Evolutionary conservation across 2,113 vertebrate genomes (phyloP).

Genomic region (Sigmodon hispidus): DNA sequence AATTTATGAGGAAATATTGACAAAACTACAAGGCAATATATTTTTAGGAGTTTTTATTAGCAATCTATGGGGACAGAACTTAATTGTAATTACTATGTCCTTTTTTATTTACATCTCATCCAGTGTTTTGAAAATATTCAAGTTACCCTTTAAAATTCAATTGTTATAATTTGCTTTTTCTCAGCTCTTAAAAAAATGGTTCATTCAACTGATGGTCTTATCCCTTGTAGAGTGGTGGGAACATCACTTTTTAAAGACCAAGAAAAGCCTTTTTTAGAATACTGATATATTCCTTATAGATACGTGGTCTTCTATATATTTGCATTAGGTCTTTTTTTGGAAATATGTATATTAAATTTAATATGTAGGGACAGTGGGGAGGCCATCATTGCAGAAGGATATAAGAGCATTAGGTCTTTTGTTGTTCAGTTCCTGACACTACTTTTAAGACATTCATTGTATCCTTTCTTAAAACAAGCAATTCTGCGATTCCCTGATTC

Average conservation of each 20-base stretch:
- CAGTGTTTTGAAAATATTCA: conserved; percentile 43
- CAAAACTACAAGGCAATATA: conserved; percentile 40
- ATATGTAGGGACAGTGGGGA: no score
- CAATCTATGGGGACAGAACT: conserved; percentile 34
- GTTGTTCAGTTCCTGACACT: background rate
- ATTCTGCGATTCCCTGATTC: background rate
- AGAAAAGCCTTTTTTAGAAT: conserved; percentile 7
- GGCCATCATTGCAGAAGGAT: no score
- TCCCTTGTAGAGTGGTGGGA: background rate
- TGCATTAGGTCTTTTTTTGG: background rate
- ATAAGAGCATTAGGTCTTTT: background rate
- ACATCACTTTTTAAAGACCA: conserved; percentile 41
- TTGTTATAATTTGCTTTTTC: conserved; percentile 59
- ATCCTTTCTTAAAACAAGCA: background rate
- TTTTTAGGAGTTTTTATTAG: conserved; percentile 64
- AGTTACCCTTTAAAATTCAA: conserved; percentile 71
- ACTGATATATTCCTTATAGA: background rate
- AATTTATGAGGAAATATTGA: conserved; percentile 48
- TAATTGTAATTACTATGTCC: conserved; percentile 52
- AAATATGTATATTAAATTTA: no score
- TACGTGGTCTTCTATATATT: background rate
- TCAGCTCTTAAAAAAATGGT: conserved; percentile 32
- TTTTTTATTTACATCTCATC: conserved; percentile 45
- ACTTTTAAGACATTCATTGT: background rate
- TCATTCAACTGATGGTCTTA: conserved; percentile 22